phyloP scores from a whole-genome alignment of 2,113 vertebrate species.

The Corythornis madagascariensis region DNA sequence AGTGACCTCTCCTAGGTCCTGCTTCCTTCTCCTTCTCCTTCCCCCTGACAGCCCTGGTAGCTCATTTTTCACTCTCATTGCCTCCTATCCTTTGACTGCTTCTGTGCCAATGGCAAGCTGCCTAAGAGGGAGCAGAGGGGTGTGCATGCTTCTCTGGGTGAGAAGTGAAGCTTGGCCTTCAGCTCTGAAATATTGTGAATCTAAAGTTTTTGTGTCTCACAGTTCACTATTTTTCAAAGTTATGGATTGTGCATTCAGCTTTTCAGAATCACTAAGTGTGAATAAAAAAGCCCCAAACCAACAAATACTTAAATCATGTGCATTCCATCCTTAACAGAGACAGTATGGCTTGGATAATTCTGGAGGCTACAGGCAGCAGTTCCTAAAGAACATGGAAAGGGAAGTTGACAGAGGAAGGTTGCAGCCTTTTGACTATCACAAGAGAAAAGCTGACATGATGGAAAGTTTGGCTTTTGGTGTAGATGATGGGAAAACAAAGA shows the following conservation, averaged over 20 bases:
- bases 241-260: neutral
- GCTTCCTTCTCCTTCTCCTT: neutral
- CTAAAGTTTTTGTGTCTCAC: neutral
- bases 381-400: slow-evolving; percentile 85
- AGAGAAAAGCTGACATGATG: slow-evolving; percentile 86
- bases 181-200: neutral
- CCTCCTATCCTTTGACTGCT: neutral
- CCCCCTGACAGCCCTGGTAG: neutral
- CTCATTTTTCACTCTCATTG: neutral
- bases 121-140: neutral
- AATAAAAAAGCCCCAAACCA: neutral
- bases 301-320: neutral
- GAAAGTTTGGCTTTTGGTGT: slow-evolving; percentile 86
- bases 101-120: neutral
- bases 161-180: neutral
- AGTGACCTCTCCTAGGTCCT: neutral
- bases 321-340: slow-evolving; percentile 74
- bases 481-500: slow-evolving; percentile 89
- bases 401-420: slow-evolving; percentile 86
- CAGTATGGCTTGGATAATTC: slow-evolving; percentile 88
- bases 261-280: neutral
- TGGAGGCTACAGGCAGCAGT: slow-evolving; percentile 89
- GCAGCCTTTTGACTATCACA: slow-evolving; percentile 87
- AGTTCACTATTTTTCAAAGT: neutral
- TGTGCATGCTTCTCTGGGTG: neutral